phyloP scores from a whole-genome alignment of 2,888 invertebrate genomes.

The Drosophila anomalipes region DNA sequence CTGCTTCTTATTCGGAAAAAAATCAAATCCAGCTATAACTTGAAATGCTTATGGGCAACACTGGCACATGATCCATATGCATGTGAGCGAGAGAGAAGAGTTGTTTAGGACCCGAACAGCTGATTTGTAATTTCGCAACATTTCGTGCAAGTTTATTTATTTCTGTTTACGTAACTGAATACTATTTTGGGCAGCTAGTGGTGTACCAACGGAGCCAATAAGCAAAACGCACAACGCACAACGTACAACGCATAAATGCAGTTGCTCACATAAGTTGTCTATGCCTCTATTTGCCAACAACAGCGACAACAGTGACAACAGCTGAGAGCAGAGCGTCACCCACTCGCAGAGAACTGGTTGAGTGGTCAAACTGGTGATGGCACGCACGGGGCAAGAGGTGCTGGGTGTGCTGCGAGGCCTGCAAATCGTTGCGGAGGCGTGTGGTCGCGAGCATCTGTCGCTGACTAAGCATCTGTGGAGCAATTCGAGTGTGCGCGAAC shows the following conservation, averaged over 20 bases:
- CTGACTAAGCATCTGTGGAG: slow-evolving; percentile 88
- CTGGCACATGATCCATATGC: not conserved
- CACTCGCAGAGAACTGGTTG: slow-evolving; percentile 26
- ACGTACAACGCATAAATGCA: slow-evolving; percentile 10
- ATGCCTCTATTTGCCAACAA: slow-evolving; percentile 15
- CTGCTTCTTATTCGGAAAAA: not conserved
- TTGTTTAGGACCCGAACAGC: slow-evolving; percentile 27
- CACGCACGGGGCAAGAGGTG: slow-evolving; percentile 87
- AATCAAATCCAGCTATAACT: not conserved
- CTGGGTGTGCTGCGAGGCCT: slow-evolving; percentile 89
- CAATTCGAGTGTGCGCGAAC: slow-evolving; percentile 89
- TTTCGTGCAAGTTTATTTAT: slow-evolving; percentile 41
- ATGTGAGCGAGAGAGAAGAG: not conserved
- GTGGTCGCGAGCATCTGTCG: slow-evolving; percentile 88
- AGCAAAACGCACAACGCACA: slow-evolving; percentile 7
- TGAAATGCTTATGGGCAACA: slow-evolving; percentile 11
- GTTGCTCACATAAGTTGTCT: slow-evolving; percentile 5
- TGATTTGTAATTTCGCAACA: slow-evolving; percentile 51
- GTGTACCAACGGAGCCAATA: slow-evolving; percentile 1
- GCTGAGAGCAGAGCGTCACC: slow-evolving; percentile 19
- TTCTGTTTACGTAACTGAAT: slow-evolving; percentile 54
- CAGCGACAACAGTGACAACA: slow-evolving; percentile 4
- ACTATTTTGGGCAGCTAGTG: slow-evolving; percentile 8
- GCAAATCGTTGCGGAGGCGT: slow-evolving; percentile 89
- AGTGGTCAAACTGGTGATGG: slow-evolving; percentile 65